phyloP scores from a whole-genome alignment of 2,888 invertebrate genomes.

The Drosophila kuntzei region DNA sequence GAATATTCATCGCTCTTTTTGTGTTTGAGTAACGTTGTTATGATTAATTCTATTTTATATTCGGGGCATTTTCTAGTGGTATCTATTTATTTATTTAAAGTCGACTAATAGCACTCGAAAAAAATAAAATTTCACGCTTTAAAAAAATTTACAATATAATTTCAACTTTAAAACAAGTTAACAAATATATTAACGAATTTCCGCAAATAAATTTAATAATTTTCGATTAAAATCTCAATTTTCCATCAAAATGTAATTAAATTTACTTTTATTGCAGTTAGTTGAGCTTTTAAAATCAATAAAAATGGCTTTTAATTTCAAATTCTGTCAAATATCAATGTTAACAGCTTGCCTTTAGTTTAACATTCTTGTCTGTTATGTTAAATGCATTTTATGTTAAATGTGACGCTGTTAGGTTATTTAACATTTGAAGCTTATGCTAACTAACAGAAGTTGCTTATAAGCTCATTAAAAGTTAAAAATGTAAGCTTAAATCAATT shows the following conservation, averaged over 20 bases:
- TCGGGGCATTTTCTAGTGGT: background rate
- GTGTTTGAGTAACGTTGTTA: background rate
- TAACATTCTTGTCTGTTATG: background rate
- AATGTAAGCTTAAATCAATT: background rate
- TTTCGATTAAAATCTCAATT: too few species aligned
- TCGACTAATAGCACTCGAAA: background rate
- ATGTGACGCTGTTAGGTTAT: background rate
- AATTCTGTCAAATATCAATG: background rate
- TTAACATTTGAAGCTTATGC: background rate
- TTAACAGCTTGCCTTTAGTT: background rate
- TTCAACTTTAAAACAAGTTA: too few species aligned
- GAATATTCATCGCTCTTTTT: background rate
- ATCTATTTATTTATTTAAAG: background rate
- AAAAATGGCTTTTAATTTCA: background rate
- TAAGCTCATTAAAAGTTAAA: background rate
- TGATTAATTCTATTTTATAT: background rate
- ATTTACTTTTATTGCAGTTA: too few species aligned
- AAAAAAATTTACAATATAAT: too few species aligned
- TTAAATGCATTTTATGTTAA: constrained; percentile 1
- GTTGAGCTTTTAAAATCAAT: background rate
- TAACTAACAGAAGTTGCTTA: background rate
- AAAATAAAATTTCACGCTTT: background rate
- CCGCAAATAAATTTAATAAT: too few species aligned
- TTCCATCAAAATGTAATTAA: too few species aligned
- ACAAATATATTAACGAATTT: too few species aligned